Conservation (phyloP, 2,888 invertebrate genomes). For the Nudaria mundana region DNA sequence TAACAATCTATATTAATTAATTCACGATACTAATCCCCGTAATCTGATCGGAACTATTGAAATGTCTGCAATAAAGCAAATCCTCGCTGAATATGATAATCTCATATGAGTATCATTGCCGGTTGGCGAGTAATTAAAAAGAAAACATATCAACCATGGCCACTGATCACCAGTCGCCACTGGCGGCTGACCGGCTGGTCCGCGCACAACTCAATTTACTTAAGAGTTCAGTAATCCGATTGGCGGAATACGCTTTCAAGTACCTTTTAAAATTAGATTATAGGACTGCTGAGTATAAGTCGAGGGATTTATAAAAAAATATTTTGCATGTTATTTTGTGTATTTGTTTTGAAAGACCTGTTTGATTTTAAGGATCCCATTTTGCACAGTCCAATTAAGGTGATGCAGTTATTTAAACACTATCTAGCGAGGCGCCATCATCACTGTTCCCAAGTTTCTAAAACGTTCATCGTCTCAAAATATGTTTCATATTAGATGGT, state of each 20-base stretch:
- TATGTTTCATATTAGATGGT: neutral
- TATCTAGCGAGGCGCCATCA: too few species aligned
- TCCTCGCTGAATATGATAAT: conserved; percentile 53
- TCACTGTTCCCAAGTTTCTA: neutral
- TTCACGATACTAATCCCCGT: conserved; percentile 43
- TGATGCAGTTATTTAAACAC: too few species aligned
- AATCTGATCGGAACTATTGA: conserved; percentile 45
- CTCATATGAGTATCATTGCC: conserved; percentile 39
- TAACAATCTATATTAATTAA: conserved; percentile 48
- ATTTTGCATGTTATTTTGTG: conserved; percentile 15
- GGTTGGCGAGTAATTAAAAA: conserved; percentile 58
- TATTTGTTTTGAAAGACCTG: too few species aligned
- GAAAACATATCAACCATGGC: conserved; percentile 57
- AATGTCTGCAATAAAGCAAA: conserved; percentile 49
- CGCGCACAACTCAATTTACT: conserved; percentile 31
- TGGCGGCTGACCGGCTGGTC: too few species aligned
- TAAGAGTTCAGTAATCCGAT: conserved; percentile 52
- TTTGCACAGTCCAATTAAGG: too few species aligned
- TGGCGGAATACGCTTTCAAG: conserved; percentile 42
- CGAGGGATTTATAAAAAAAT: conserved; percentile 22
- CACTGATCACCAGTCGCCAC: conserved; percentile 34
- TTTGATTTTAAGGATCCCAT: too few species aligned
- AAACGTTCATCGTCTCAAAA: neutral
- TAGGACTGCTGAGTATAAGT: conserved; percentile 43
- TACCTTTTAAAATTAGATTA: conserved; percentile 54